Percentiles rank a stretch among this genome's conserved stretches.
These are phyloP conservation scores for Epinotia bilunana DNA, from an alignment of 2,888 invertebrate genomes.

Conservation along the genomic window DNA sequence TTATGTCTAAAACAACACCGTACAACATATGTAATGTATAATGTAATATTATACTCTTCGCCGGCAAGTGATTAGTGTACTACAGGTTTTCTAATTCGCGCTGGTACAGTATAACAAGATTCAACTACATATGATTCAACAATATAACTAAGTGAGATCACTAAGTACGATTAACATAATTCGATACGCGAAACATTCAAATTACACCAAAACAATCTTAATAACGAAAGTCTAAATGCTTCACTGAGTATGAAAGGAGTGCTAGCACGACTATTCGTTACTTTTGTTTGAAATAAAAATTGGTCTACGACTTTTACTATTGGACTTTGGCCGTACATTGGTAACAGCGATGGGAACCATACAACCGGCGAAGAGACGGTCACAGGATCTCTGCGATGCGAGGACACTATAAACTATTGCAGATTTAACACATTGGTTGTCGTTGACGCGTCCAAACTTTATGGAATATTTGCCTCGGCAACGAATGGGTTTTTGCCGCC, in stretches of 20 bases:
- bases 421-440: neutral
- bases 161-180: neutral
- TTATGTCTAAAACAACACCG: slow-evolving; percentile 26
- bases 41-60: slow-evolving; percentile 22
- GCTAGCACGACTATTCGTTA: slow-evolving; percentile 24
- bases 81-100: neutral
- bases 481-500: neutral
- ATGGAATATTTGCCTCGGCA: too few species aligned
- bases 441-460: too few species aligned
- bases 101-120: slow-evolving; percentile 2
- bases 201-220: neutral
- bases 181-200: neutral
- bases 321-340: neutral
- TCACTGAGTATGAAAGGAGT: slow-evolving; percentile 13
- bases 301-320: neutral
- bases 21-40: slow-evolving; percentile 28
- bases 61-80: slow-evolving; percentile 19
- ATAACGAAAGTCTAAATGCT: slow-evolving; percentile 13
- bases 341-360: neutral
- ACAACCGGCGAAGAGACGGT: slow-evolving; percentile 34
- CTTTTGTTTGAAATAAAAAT: neutral
- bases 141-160: slow-evolving; percentile 17
- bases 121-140: slow-evolving; percentile 14
- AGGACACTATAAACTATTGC: neutral
- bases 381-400: slow-evolving; percentile 15